These are phyloP conservation scores for Calephelis perditalis DNA, from an alignment of 2,888 invertebrate species.

Conservation along the genomic window DNA sequence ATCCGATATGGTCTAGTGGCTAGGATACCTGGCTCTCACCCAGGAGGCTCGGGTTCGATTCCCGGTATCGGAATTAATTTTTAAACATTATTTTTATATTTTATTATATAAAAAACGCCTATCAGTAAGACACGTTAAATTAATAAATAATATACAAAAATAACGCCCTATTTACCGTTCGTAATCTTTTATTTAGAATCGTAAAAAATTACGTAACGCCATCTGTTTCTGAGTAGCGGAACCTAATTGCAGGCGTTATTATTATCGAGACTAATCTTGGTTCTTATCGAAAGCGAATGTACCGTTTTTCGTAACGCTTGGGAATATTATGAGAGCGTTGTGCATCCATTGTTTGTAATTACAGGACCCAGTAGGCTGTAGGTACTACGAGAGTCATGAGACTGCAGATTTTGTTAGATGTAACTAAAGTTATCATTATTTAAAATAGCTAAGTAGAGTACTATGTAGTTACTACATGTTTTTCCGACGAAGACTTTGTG, in stretches of 20 bases:
- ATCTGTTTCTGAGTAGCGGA: slow-evolving; percentile 45
- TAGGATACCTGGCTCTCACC: slow-evolving; percentile 84
- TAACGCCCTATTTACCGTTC: no score
- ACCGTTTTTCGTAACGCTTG: slow-evolving; percentile 31
- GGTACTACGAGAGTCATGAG: no score
- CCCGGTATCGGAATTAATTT: slow-evolving; percentile 75
- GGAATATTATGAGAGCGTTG: slow-evolving; percentile 22
- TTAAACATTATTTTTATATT: no score
- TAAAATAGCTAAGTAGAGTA: no score
- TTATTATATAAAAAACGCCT: no score
- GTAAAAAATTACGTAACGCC: slow-evolving; percentile 37
- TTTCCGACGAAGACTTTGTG: no score
- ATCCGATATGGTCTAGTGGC: slow-evolving; percentile 81
- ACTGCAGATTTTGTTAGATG: no score
- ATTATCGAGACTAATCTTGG: slow-evolving; percentile 32
- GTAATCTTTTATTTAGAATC: background rate
- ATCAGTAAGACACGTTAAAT: no score
- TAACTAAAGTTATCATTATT: no score
- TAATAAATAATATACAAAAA: no score
- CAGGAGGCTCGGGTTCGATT: slow-evolving; percentile 86
- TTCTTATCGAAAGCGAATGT: slow-evolving; percentile 31
- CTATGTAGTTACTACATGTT: no score
- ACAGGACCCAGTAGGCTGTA: slow-evolving; percentile 2
- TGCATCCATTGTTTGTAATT: slow-evolving; percentile 23
- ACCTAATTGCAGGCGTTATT: slow-evolving; percentile 36